phyloP scores from a whole-genome alignment of 1,140 invertebrate species.

The Tetragnatha versicolor region DNA sequence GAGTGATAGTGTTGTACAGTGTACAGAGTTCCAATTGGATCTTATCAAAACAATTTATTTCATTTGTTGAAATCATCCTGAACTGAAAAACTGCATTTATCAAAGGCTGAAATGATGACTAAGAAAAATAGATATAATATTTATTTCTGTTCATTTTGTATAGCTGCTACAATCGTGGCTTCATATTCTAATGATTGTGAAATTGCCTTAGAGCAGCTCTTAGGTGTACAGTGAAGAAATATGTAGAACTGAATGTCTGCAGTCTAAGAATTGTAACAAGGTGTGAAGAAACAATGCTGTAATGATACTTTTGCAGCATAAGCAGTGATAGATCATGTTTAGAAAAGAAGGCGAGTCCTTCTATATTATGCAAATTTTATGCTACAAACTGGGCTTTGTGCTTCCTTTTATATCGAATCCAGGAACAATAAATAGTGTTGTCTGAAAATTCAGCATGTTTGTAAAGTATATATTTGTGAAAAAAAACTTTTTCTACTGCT shows the following conservation, averaged over 20 bases:
- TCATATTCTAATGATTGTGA: conserved; percentile 48
- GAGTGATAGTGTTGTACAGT: conserved; percentile 56
- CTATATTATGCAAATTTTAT: conserved; percentile 51
- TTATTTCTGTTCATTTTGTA: conserved; percentile 50
- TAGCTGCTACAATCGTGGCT: conserved; percentile 51
- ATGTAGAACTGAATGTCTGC: conserved; percentile 47
- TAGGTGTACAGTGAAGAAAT: conserved; percentile 52
- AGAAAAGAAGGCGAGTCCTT: conserved; percentile 25
- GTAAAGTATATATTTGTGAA: conserved; percentile 55
- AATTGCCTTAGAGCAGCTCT: conserved; percentile 55
- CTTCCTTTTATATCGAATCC: conserved; percentile 55
- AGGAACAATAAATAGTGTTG: conserved; percentile 53
- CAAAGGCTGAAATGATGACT: conserved; percentile 39
- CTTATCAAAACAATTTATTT: conserved; percentile 41
- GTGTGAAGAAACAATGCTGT: conserved; percentile 21
- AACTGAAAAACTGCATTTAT: conserved; percentile 37
- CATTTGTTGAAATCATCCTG: conserved; percentile 38
- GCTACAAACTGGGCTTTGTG: conserved; percentile 55
- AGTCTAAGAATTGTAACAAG: conserved; percentile 2
- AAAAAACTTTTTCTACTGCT: conserved; percentile 52
- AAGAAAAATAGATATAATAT: conserved; percentile 27
- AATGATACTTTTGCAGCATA: conserved; percentile 36
- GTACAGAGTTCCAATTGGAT: conserved; percentile 49
- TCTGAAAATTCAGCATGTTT: conserved; percentile 53
- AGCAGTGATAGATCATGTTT: conserved; percentile 48